phyloP scores from a whole-genome alignment of 2,888 invertebrate genomes.

The Congeria kusceri region DNA sequence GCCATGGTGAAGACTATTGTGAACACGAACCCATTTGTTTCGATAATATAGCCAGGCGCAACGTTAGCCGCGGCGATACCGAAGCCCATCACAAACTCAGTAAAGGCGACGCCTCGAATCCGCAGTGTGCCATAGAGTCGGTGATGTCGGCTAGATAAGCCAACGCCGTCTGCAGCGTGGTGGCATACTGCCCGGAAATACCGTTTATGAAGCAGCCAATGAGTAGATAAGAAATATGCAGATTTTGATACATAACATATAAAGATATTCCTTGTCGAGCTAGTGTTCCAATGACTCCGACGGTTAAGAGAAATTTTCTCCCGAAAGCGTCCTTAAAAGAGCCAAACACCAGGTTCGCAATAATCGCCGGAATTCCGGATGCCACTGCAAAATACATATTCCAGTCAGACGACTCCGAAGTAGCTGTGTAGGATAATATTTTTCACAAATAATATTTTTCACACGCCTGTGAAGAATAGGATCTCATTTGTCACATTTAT shows the following conservation, averaged over 20 bases:
- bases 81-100: slow-evolving; percentile 50
- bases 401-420: slow-evolving; percentile 51
- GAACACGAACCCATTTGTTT: slow-evolving; percentile 36
- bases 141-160: slow-evolving; percentile 66
- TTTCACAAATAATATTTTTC: too few relatives aligned
- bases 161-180: slow-evolving; percentile 45
- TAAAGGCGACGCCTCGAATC: slow-evolving; percentile 52
- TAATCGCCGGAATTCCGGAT: slow-evolving; percentile 51
- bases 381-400: slow-evolving; percentile 59
- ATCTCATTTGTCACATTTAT: too few relatives aligned
- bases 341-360: slow-evolving; percentile 55
- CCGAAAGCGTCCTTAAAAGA: slow-evolving; percentile 67
- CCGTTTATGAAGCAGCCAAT: slow-evolving; percentile 66
- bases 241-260: slow-evolving; percentile 60
- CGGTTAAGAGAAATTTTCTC: slow-evolving; percentile 63
- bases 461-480: too few relatives aligned
- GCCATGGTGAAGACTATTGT: slow-evolving; percentile 40
- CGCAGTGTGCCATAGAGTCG: slow-evolving; percentile 48
- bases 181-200: slow-evolving; percentile 52
- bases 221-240: slow-evolving; percentile 55
- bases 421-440: too few relatives aligned
- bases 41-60: slow-evolving; percentile 52
- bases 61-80: slow-evolving; percentile 46
- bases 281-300: slow-evolving; percentile 60
- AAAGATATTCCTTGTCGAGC: slow-evolving; percentile 44